phyloP scores from a whole-genome alignment of 2,888 invertebrate species.

The Nemapogon koenigi region DNA sequence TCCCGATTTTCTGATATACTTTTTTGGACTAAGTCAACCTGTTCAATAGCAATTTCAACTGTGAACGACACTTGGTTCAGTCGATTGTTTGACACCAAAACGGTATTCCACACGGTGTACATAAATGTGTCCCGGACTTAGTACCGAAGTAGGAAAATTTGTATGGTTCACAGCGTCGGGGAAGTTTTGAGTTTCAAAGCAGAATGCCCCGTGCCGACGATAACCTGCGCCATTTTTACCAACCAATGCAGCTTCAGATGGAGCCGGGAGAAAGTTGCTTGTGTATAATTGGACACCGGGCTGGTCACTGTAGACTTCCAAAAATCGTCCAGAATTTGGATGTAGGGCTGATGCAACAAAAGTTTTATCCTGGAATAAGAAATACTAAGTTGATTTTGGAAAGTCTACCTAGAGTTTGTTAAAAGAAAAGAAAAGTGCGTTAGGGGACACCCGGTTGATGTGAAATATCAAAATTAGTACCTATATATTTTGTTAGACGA shows the following conservation, averaged over 20 bases:
- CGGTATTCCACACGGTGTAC: constrained; percentile 74
- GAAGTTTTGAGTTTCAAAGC: constrained; percentile 91
- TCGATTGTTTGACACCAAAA: constrained; percentile 57
- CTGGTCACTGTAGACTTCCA: constrained; percentile 84
- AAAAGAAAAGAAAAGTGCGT: too few relatives aligned
- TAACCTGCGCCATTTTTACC: constrained; percentile 62
- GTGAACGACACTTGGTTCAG: background rate
- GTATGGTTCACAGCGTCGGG: constrained; percentile 86
- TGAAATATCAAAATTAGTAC: too few relatives aligned
- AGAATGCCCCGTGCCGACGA: constrained; percentile 79
- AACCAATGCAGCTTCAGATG: constrained; percentile 31
- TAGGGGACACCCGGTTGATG: too few relatives aligned
- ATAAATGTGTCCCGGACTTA: constrained; percentile 75
- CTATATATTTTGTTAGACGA: too few relatives aligned
- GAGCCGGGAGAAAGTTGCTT: constrained; percentile 72
- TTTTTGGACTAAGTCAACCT: too few relatives aligned
- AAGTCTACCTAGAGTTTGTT: too few relatives aligned
- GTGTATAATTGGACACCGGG: constrained; percentile 94
- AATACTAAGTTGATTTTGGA: background rate
- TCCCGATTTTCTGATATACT: too few relatives aligned
- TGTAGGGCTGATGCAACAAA: constrained; percentile 65
- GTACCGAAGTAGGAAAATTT: constrained; percentile 74
- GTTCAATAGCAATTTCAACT: too few relatives aligned
- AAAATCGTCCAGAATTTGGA: constrained; percentile 71
- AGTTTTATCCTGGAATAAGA: constrained; percentile 30